Conservation (phyloP, 2,888 invertebrate species). For the Ormyrus thymus region DNA sequence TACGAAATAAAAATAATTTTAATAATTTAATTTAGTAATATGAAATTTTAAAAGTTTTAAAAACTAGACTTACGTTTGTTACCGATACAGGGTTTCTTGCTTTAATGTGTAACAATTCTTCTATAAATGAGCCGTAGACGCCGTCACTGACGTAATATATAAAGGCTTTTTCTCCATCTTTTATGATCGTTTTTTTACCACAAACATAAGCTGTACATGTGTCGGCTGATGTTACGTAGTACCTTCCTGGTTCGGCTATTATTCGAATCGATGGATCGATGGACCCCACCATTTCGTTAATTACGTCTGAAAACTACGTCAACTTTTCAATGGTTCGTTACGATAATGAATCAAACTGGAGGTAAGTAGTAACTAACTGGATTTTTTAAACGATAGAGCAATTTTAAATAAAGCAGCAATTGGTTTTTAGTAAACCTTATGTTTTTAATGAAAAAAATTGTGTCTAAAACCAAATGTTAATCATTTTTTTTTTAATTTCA, state of each 20-base stretch:
- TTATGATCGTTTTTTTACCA: slow-evolving; percentile 74
- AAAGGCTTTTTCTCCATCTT: slow-evolving; percentile 59
- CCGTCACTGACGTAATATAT: slow-evolving; percentile 82
- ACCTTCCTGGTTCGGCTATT: slow-evolving; percentile 81
- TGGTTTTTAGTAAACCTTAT: no score
- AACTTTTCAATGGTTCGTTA: not conserved
- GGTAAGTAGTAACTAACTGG: no score
- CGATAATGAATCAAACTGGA: no score
- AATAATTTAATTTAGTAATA: no score
- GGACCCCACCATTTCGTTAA: slow-evolving; percentile 77
- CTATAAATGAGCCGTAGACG: slow-evolving; percentile 80
- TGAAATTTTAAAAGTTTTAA: no score
- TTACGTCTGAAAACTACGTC: slow-evolving; percentile 71
- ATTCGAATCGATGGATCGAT: slow-evolving; percentile 70
- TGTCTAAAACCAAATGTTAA: no score
- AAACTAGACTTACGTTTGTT: slow-evolving; percentile 46
- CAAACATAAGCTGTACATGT: slow-evolving; percentile 78
- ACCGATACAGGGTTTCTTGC: slow-evolving; percentile 61
- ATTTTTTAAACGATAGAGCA: no score
- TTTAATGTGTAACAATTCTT: slow-evolving; percentile 70
- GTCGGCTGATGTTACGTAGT: slow-evolving; percentile 79
- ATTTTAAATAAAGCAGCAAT: no score
- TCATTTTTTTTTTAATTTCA: no score
- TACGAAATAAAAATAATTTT: no score
- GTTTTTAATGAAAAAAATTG: no score